These are phyloP conservation scores for Thamnophis sirtalis DNA, from an alignment of 2,113 vertebrate genomes.

Conservation along the genomic window DNA sequence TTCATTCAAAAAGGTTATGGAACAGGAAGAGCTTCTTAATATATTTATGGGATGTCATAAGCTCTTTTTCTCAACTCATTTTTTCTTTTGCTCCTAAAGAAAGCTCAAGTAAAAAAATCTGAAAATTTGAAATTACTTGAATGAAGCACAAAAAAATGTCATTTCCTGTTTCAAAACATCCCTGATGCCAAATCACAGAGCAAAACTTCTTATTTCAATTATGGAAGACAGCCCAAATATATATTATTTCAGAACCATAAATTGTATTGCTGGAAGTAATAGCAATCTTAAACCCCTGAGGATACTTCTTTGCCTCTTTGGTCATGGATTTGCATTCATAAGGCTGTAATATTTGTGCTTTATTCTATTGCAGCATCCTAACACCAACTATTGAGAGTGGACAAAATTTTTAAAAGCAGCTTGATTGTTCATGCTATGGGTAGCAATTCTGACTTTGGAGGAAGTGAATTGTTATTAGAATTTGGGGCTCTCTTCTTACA, in stretches of 20 bases:
- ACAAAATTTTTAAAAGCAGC: not conserved
- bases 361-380: not conserved
- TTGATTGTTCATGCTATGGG: not conserved
- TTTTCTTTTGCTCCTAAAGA: not conserved
- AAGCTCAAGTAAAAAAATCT: conserved; percentile 36
- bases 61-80: conserved; percentile 28
- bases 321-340: conserved; percentile 54
- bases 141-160: conserved; percentile 39
- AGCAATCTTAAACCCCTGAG: conserved; percentile 50
- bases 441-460: not conserved
- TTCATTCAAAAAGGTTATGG: not conserved
- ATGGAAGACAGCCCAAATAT: conserved; percentile 43
- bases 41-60: not conserved
- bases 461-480: not conserved
- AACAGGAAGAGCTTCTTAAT: not conserved
- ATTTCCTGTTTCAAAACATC: conserved; percentile 28
- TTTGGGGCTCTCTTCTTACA: not conserved
- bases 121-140: conserved; percentile 44
- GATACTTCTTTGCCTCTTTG: conserved; percentile 45
- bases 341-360: conserved; percentile 12
- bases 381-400: rapidly evolving
- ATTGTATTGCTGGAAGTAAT: conserved; percentile 66
- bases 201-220: conserved; percentile 12
- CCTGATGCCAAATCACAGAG: conserved; percentile 45
- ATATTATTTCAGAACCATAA: conserved; percentile 63